Evolutionary conservation across 2,113 vertebrate genomes (phyloP).

Genomic region (Grammomys surdaster): DNA sequence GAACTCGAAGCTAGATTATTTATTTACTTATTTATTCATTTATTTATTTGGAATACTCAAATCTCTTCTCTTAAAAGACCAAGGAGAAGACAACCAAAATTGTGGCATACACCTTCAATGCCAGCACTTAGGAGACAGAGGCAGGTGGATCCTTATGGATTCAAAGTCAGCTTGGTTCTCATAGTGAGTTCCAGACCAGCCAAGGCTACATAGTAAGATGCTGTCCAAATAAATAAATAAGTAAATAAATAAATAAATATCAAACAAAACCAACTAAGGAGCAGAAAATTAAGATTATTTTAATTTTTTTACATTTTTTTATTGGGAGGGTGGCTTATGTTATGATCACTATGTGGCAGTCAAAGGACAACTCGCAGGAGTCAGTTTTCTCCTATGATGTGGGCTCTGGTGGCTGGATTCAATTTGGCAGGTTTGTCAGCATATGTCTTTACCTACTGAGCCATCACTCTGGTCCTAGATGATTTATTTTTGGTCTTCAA

Average conservation of each 20-base stretch:
- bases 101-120: not conserved
- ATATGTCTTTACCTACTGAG: not conserved
- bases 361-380: not conserved
- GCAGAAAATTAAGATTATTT: not conserved
- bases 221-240: no score
- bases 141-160: no score
- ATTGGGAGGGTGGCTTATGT: no score
- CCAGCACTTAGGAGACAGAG: not conserved
- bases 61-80: slow-evolving; percentile 31
- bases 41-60: not conserved
- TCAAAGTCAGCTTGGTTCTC: not conserved
- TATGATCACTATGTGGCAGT: no score
- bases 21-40: no score
- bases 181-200: not conserved
- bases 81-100: not conserved
- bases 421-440: not conserved
- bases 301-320: not conserved
- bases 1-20: not conserved
- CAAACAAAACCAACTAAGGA: not conserved
- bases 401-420: not conserved
- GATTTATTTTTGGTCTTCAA: not conserved
- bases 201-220: not conserved
- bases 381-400: no score
- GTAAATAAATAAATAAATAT: not conserved
- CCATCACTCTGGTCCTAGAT: not conserved